phyloP scores from a whole-genome alignment of 2,888 invertebrate genomes.

The Pelosia muscerda region DNA sequence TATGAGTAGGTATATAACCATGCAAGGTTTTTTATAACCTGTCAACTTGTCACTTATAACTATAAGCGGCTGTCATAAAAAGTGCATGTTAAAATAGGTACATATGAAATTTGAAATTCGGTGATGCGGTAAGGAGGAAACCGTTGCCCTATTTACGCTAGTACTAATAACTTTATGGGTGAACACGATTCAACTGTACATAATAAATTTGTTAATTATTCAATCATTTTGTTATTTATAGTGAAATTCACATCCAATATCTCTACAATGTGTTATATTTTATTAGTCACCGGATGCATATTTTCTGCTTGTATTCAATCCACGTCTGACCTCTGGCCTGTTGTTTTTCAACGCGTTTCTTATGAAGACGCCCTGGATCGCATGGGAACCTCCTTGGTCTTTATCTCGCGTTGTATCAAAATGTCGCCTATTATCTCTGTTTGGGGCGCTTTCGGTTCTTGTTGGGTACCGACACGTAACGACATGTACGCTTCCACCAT shows the following conservation, averaged over 20 bases:
- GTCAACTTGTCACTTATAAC: too few species aligned
- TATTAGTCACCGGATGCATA: slow-evolving; percentile 56
- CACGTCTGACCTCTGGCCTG: slow-evolving; percentile 77
- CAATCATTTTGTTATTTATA: slow-evolving; percentile 50
- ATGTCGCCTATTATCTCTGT: slow-evolving; percentile 85
- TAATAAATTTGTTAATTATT: slow-evolving; percentile 57
- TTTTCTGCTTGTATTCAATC: slow-evolving; percentile 66
- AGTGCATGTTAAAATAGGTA: too few species aligned
- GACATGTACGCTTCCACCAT: slow-evolving; percentile 77
- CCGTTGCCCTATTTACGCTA: too few species aligned
- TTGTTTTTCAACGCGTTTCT: slow-evolving; percentile 56
- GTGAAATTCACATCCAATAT: slow-evolving; percentile 30
- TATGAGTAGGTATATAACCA: too few species aligned
- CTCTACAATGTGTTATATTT: slow-evolving; percentile 26
- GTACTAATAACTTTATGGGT: too few species aligned
- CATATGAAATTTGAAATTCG: too few species aligned
- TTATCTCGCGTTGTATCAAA: slow-evolving; percentile 84
- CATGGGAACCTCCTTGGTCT: slow-evolving; percentile 80
- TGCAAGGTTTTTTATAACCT: too few species aligned
- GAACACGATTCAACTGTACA: slow-evolving; percentile 45
- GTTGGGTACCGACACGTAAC: slow-evolving; percentile 76
- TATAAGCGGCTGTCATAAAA: too few species aligned
- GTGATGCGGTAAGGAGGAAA: too few species aligned
- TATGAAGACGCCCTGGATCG: slow-evolving; percentile 68
- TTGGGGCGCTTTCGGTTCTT: slow-evolving; percentile 81